Conservation (phyloP, 1,140 invertebrate genomes). For the Drosophila funebris region DNA sequence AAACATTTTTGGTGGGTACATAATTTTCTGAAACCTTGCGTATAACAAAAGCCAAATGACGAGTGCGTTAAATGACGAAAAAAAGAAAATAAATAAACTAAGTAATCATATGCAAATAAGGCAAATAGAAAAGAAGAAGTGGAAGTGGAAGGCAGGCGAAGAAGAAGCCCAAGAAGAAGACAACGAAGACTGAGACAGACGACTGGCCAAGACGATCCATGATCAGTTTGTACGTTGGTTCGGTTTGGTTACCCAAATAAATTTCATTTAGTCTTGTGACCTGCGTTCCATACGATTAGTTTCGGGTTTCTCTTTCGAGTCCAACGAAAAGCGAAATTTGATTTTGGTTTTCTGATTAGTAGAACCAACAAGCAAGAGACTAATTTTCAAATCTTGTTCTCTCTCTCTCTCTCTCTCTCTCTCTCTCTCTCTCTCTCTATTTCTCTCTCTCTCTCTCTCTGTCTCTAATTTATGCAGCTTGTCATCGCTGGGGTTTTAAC, state of each 20-base stretch:
- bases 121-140: constrained; percentile 21
- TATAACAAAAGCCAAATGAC: constrained; percentile 54
- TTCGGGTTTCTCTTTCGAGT: constrained; percentile 76
- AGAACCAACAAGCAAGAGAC: constrained; percentile 59
- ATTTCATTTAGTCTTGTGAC: constrained; percentile 60
- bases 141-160: neutral
- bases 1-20: constrained; percentile 18
- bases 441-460: neutral
- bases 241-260: constrained; percentile 78
- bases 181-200: constrained; percentile 13
- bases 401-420: constrained; percentile 5
- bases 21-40: constrained; percentile 39
- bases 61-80: constrained; percentile 38
- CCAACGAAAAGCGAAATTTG: constrained; percentile 79
- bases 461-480: constrained; percentile 72
- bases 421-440: neutral
- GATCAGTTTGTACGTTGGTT: constrained; percentile 38
- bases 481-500: constrained; percentile 59
- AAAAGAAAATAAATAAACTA: constrained; percentile 39
- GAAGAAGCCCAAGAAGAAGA: constrained; percentile 7
- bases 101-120: constrained; percentile 77
- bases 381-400: constrained; percentile 24
- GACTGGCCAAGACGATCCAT: constrained; percentile 27
- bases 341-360: constrained; percentile 78
- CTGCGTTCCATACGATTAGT: constrained; percentile 69